These are phyloP conservation scores for Orientallactaga sibirica DNA, from an alignment of 2,797 vertebrate species.

Conservation along the genomic window DNA sequence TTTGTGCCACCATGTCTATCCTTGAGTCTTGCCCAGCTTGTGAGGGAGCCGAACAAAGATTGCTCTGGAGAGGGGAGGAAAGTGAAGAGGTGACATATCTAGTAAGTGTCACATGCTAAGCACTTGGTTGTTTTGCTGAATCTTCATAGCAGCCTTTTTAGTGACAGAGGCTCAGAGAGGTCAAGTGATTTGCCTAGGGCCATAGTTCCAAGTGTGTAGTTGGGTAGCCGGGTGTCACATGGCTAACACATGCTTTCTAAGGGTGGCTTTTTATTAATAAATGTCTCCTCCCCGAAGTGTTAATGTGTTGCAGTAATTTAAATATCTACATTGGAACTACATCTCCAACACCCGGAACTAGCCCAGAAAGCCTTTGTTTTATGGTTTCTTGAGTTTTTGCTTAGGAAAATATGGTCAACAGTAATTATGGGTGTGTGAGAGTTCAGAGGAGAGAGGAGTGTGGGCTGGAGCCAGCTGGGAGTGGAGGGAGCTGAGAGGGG, in stretches of 20 bases:
- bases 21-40: background rate
- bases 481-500: background rate
- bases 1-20: background rate
- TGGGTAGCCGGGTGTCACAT: background rate
- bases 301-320: background rate
- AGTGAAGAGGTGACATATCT: background rate
- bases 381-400: constrained; percentile 58
- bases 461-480: constrained; percentile 24
- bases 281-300: background rate
- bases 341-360: constrained; percentile 28
- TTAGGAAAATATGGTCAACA: constrained; percentile 67
- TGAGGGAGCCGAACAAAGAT: background rate
- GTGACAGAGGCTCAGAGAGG: constrained; percentile 44
- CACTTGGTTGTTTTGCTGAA: background rate
- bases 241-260: background rate
- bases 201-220: background rate
- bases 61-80: background rate
- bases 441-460: constrained; percentile 57
- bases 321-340: background rate
- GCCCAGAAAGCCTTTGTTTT: constrained; percentile 64
- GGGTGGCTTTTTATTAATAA: constrained; percentile 26
- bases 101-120: background rate
- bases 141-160: background rate
- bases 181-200: constrained; percentile 1
- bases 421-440: constrained; percentile 70